A percentile compares a stretch with the other conserved stretches of the same genome.
Conservation (phyloP, 92 coral and sea anemone genomes). For the Porites divaricata region DNA sequence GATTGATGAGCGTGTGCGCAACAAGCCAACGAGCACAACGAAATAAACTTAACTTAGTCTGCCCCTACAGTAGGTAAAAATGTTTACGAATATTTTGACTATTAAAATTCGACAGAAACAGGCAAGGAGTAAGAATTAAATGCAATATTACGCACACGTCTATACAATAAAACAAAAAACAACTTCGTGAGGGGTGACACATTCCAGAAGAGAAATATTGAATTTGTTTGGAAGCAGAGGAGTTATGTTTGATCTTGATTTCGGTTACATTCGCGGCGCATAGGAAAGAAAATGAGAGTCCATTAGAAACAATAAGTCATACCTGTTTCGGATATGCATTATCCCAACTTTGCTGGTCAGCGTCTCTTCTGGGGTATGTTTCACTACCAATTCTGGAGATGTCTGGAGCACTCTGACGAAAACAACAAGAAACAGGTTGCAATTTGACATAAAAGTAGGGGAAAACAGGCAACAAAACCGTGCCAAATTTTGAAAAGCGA, state of each 20-base stretch:
- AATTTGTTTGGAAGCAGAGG: no score
- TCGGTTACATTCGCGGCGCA: neutral
- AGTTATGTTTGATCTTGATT: neutral
- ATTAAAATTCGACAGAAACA: no score
- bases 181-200: no score
- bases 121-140: no score
- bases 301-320: neutral
- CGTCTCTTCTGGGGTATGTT: constrained; percentile 28
- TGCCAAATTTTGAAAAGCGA: neutral
- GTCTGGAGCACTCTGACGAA: constrained; percentile 79
- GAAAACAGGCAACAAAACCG: neutral
- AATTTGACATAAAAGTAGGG: neutral
- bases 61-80: no score
- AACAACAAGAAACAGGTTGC: neutral
- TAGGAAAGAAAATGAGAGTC: neutral
- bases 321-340: constrained; percentile 26
- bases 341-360: constrained; percentile 37
- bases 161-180: no score
- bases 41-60: no score
- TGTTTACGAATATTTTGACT: no score
- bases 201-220: no score
- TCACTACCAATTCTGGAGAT: constrained; percentile 50
- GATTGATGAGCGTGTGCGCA: no score
- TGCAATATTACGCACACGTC: no score
- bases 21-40: neutral